Evolutionary conservation across 2,113 vertebrate species (phyloP), one percentile per base, ranked within the genome.

Genomic region (Falcunculus frontatus): DNA sequence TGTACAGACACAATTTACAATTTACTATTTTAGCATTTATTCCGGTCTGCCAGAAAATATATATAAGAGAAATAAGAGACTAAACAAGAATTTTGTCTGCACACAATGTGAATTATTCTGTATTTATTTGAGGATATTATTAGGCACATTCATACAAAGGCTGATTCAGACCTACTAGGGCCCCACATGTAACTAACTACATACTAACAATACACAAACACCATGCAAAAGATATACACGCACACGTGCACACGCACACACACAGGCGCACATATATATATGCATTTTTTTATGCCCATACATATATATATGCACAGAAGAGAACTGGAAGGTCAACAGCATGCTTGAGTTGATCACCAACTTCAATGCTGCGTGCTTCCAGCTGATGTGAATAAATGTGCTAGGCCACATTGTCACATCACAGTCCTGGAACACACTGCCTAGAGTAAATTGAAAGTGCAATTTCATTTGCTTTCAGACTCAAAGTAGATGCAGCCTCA

Each of bases 351-450:
- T 98, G 98, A 98, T 92, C 97, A 96, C 97, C 98, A 98, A 98
- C 98, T 98, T 97, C 95, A 93, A 96, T 97, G 97, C 98, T 98
- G 98, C 50, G 64, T 93, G 97, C 98, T 98, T 99, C 98, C 98
- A 99, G 98, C 30, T 97, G 98, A 99, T 99, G 98, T 98, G 98
- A 98, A 96, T 96, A 93, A 98, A 98, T 98, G 98, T 98, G 98
- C 90, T 94, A 68, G 85, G 75, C 92, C 98, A 99, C 98, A 98
- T 97, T 96, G 95, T 98, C 98, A 99, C 99, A 99, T 99, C 98
- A 97, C 95, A 98, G 80, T 97, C 96, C 97, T 92, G 87, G 88
- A 93, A 96, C 96, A 98, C 96, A 97, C 76, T 89, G 93, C 96
- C 97, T 98, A 96, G 94, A 96, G 84, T 97, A 97, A 96, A 98